These are phyloP conservation scores for Clanis bilineata DNA, from an alignment of 2,888 invertebrate genomes.

Conservation along the genomic window DNA sequence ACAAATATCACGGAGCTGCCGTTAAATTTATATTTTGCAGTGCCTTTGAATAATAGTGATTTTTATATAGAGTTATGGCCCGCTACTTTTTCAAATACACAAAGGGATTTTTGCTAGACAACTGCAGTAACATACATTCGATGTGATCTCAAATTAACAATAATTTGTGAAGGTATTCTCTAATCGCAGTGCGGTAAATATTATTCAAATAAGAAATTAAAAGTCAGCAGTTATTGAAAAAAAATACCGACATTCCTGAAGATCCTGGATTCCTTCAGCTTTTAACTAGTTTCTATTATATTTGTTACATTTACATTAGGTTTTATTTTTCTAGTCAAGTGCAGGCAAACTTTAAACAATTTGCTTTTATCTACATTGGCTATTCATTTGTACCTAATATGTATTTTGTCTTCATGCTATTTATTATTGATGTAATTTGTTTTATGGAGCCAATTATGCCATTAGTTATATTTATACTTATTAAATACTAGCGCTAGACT, in stretches of 20 bases:
- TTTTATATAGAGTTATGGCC: neutral
- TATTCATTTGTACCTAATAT: neutral
- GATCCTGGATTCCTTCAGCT: neutral
- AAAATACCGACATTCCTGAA: neutral
- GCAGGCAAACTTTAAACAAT: neutral
- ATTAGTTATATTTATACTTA: conserved; percentile 6
- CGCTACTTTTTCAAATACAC: neutral
- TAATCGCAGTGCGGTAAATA: neutral
- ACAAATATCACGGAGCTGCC: neutral
- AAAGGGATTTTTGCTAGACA: neutral
- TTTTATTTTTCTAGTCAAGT: conserved; percentile 9
- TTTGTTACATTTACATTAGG: neutral
- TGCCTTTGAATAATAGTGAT: conserved; percentile 40
- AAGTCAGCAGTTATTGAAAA: neutral
- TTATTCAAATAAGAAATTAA: neutral
- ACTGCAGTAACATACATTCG: too few relatives aligned
- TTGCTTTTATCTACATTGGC: neutral
- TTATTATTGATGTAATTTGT: neutral
- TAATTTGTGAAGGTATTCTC: too few relatives aligned
- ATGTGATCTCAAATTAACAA: too few relatives aligned
- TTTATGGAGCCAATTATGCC: neutral
- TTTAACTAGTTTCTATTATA: neutral
- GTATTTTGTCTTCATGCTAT: neutral
- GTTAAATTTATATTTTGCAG: conserved; percentile 45
- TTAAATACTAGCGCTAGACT: neutral